A percentile compares a stretch with the other conserved stretches of the same genome.
Evolutionary conservation across 2,113 vertebrate genomes (phyloP).

Genomic region (Variabilichromis moorii): DNA sequence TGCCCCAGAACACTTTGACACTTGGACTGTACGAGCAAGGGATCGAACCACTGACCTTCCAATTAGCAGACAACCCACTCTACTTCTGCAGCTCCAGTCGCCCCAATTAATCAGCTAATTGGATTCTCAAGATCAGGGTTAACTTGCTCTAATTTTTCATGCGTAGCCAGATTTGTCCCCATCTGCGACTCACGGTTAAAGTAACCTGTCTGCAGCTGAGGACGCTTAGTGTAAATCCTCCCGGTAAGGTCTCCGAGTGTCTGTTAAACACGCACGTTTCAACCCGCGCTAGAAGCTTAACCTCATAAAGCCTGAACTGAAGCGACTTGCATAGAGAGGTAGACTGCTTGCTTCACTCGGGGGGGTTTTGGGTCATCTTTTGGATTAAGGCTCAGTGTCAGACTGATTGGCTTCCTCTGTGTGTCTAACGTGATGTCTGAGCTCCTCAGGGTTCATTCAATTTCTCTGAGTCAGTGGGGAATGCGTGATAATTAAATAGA

Average conservation of each 20-base stretch:
- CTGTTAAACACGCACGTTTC: background rate
- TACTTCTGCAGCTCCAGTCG: background rate
- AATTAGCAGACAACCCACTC: background rate
- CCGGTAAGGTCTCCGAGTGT: background rate
- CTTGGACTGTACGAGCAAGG: accelerated
- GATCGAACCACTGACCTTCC: background rate
- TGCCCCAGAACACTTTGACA: background rate
- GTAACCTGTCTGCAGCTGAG: background rate
- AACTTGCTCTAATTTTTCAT: background rate
- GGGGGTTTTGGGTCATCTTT: background rate
- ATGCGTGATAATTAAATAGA: background rate
- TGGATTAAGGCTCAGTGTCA: background rate
- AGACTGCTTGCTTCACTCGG: background rate
- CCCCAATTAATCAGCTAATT: background rate
- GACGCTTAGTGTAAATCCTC: background rate
- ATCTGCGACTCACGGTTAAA: background rate
- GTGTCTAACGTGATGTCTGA: background rate
- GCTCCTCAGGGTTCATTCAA: background rate
- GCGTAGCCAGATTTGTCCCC: background rate
- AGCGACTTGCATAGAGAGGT: background rate
- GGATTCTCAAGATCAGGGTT: background rate
- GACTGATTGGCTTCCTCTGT: background rate
- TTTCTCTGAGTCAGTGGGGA: background rate
- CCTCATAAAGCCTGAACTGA: background rate
- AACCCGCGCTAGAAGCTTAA: background rate